Evolutionary conservation across 2,888 invertebrate species (phyloP).

Genomic region (Brachypterus glaber): DNA sequence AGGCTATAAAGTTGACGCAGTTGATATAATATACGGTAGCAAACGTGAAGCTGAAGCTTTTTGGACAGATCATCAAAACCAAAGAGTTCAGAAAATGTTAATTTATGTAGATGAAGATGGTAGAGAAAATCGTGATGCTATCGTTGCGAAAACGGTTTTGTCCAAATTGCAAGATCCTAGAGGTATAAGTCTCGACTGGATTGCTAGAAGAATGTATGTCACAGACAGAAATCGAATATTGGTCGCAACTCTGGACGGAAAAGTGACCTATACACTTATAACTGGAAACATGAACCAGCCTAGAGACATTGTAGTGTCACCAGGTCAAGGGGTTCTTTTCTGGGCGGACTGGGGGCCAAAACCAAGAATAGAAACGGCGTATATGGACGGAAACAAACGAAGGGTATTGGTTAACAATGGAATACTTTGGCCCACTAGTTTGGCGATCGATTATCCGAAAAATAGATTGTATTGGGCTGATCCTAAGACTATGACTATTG

Average conservation of each 20-base stretch:
- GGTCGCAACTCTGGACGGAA: slow-evolving; percentile 49
- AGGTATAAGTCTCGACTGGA: slow-evolving; percentile 67
- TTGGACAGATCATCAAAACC: slow-evolving; percentile 43
- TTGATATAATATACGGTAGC: slow-evolving; percentile 45
- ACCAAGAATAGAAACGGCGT: slow-evolving; percentile 53
- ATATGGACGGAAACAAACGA: slow-evolving; percentile 52
- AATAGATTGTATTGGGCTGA: slow-evolving; percentile 78
- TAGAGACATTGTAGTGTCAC: slow-evolving; percentile 58
- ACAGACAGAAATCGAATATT: slow-evolving; percentile 47
- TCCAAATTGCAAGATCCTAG: slow-evolving; percentile 54
- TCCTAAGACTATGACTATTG: slow-evolving; percentile 63
- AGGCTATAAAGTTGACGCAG: slow-evolving; percentile 45
- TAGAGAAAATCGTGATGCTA: slow-evolving; percentile 26
- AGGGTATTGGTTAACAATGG: slow-evolving; percentile 47
- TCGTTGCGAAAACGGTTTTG: slow-evolving; percentile 33
- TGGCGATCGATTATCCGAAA: slow-evolving; percentile 66
- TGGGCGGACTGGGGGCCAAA: slow-evolving; percentile 66
- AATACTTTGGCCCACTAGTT: slow-evolving; percentile 63
- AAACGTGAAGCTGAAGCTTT: slow-evolving; percentile 31
- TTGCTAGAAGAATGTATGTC: slow-evolving; percentile 59
- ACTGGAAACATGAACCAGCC: slow-evolving; percentile 50
- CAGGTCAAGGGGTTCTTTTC: slow-evolving; percentile 56
- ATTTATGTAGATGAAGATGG: slow-evolving; percentile 28
- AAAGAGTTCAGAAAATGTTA: slow-evolving; percentile 38
- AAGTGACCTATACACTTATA: slow-evolving; percentile 47